Conservation (phyloP, 2,888 invertebrate genomes). For the Cheilosia scutellata region DNA sequence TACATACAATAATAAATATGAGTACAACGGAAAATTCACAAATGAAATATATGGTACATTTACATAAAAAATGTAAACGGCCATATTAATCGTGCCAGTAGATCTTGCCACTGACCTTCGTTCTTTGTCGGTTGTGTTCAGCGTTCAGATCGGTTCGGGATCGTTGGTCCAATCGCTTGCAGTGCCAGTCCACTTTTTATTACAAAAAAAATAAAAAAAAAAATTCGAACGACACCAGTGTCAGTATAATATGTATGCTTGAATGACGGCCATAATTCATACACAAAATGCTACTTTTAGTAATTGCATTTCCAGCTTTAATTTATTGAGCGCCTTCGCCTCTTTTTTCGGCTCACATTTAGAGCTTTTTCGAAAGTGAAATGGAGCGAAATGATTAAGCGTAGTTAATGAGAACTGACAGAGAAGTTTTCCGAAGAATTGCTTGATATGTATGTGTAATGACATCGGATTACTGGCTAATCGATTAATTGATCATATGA, state of each 20-base stretch:
- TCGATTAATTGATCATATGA: too few species aligned
- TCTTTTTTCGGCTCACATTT: not conserved
- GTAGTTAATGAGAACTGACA: not conserved
- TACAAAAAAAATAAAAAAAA: not conserved
- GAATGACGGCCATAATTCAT: constrained; percentile 42
- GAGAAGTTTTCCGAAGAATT: constrained; percentile 5
- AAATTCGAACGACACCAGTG: constrained; percentile 1
- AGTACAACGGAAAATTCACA: constrained; percentile 24
- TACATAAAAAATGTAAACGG: not conserved
- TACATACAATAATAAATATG: not conserved
- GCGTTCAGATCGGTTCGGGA: not conserved
- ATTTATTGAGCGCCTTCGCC: constrained; percentile 15
- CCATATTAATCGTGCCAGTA: constrained; percentile 36
- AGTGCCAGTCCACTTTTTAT: not conserved
- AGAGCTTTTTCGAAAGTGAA: not conserved
- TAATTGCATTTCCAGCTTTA: constrained; percentile 37
- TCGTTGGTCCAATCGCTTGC: not conserved
- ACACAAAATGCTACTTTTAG: constrained; percentile 7
- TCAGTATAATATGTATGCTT: not conserved
- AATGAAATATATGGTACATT: constrained; percentile 1
- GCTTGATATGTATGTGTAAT: not conserved
- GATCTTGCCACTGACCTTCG: constrained; percentile 47
- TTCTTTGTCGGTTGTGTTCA: constrained; percentile 35
- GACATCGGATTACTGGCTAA: not conserved
- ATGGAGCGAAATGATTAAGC: constrained; percentile 26